Base-by-base conservation (phyloP, 2,888 invertebrate species). In the Ceraclea dissimilis region DNA sequence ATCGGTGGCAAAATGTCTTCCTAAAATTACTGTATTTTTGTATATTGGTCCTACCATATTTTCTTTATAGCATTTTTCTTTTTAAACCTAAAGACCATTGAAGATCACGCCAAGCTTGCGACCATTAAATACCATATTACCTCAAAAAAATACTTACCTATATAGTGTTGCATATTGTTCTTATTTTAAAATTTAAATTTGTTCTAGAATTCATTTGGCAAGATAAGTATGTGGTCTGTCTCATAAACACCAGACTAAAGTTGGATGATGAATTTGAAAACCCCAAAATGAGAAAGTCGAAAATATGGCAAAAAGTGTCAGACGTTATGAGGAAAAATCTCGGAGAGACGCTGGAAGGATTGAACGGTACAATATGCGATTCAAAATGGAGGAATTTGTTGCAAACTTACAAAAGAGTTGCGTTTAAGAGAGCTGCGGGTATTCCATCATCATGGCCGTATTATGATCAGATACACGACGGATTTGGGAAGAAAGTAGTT, bases 171-270 rank as follows among this genome's bases (percentile, higher is more conserved):
- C n/a, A n/a, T n/a, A n/a, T n/a, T n/a, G n/a, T 46, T 52, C n/a
- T 16, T 33, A 33, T 19, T 22, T 39, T 39, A 39, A 26, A 26
- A 26, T 39, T 13, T 8, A 31, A 31, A 31, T 52, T 43, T n/a
- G 21, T 52, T 52, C 2, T n/a, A 52, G 52, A 44, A 16, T 52
- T 52, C 16, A 43, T 52, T 18, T 52, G 52, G 52, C 43, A 52
- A 20, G 52, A 52, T 16, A 43, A 44, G 16, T 52, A 52, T 44
- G 44, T 52, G 4, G 21, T 16, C 17, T 10, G 43, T 21, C 19
- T 52, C n/a, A 52, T 52, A 16, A 5, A 34, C 6, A 43, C 44
- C 6, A 43, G 52, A 16, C 22, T 52, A 16, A 16, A 52, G 8
- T 8, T 52, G 11, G 52, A 52, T 22, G 44, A 52, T 4, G 52